These are phyloP conservation scores for Drosophila arizonae DNA, from an alignment of 1,140 invertebrate genomes.

Conservation along the genomic window DNA sequence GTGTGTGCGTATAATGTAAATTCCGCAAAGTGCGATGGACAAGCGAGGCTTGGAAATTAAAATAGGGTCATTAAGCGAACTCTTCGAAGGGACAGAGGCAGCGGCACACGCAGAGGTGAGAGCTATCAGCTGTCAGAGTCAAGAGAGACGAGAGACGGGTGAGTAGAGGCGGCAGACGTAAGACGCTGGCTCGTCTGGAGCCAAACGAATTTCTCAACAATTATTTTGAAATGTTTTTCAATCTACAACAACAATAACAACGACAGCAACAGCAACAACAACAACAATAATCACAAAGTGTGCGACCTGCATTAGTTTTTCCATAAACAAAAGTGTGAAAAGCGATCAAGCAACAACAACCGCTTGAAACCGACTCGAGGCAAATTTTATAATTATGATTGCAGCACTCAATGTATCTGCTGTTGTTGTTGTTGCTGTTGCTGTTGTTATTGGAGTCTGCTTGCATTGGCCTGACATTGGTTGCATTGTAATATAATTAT, in stretches of 20 bases:
- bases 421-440: conserved; percentile 25
- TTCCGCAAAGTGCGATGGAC: conserved; percentile 78
- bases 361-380: conserved; percentile 52
- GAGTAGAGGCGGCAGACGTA: neutral
- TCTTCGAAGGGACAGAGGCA: conserved; percentile 2
- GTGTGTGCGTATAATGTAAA: conserved; percentile 70
- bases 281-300: neutral
- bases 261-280: conserved; percentile 17
- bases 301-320: conserved; percentile 61
- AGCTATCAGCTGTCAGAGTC: conserved; percentile 3
- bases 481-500: conserved; percentile 72
- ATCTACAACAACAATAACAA: conserved; percentile 43
- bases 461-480: conserved; percentile 68
- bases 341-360: conserved; percentile 32
- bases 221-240: conserved; percentile 79
- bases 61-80: conserved; percentile 77
- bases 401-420: conserved; percentile 32
- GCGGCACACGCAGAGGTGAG: neutral
- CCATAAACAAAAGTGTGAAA: conserved; percentile 72
- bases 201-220: conserved; percentile 77
- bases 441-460: conserved; percentile 10
- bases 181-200: conserved; percentile 1
- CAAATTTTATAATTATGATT: conserved; percentile 69
- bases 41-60: conserved; percentile 79
- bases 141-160: neutral